phyloP scores from a whole-genome alignment of 2,113 vertebrate species.

The Dissostichus mawsoni region DNA sequence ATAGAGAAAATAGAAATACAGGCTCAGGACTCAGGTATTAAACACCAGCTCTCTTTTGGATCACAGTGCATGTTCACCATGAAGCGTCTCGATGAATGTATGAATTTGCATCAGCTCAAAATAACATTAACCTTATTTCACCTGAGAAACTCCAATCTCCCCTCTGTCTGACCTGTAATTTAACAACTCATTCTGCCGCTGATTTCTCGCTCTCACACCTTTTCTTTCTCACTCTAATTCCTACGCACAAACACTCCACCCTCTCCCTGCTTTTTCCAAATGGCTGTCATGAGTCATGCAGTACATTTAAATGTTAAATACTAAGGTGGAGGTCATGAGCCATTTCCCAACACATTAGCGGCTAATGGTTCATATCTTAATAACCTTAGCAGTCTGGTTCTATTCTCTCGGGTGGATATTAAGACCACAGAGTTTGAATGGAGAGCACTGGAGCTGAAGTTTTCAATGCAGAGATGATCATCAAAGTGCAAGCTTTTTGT shows the following conservation, averaged over 20 bases:
- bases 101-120: constrained; percentile 32
- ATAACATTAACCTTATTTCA: constrained; percentile 60
- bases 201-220: constrained; percentile 11
- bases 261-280: constrained; percentile 46
- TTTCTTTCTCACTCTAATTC: not conserved
- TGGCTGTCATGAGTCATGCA: constrained; percentile 72
- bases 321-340: constrained; percentile 80
- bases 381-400: constrained; percentile 69
- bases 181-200: constrained; percentile 42
- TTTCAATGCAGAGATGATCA: constrained; percentile 29
- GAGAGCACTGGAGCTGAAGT: constrained; percentile 19
- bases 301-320: constrained; percentile 82
- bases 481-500: constrained; percentile 40
- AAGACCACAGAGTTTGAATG: constrained; percentile 57
- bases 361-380: constrained; percentile 82
- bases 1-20: too few species aligned
- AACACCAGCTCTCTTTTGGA: not conserved
- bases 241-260: constrained; percentile 9
- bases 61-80: not conserved
- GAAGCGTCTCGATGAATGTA: constrained; percentile 36
- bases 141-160: constrained; percentile 55
- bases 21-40: not conserved
- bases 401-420: constrained; percentile 68
- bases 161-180: constrained; percentile 60
- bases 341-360: constrained; percentile 79